Evolutionary conservation across 2,113 vertebrate species (phyloP).

Genomic region (Gopherus evgoodei): DNA sequence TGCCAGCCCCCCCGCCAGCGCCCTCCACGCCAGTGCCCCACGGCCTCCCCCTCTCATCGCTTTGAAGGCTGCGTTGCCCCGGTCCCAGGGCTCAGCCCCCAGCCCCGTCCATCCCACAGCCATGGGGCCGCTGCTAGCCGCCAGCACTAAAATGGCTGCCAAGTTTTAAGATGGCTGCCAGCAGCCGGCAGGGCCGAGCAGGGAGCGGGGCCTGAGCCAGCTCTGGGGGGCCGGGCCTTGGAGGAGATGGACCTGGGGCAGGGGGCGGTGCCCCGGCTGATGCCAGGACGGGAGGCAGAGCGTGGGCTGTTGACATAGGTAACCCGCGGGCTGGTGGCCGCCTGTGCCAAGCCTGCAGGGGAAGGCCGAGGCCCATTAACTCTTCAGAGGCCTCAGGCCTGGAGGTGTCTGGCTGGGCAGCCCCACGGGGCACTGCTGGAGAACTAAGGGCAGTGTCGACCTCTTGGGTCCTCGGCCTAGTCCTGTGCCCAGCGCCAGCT

Average conservation of each 20-base stretch:
- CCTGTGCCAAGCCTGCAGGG: background rate
- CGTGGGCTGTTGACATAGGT: background rate
- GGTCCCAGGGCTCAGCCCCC: background rate
- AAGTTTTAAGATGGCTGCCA: slow-evolving; percentile 96
- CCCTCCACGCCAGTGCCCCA: too few relatives aligned
- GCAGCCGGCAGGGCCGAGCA: slow-evolving; percentile 59
- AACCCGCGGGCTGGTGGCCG: background rate
- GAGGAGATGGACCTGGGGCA: background rate
- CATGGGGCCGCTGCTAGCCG: slow-evolving; percentile 78
- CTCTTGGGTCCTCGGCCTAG: background rate
- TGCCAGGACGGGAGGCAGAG: background rate
- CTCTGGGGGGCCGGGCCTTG: background rate
- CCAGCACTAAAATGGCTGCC: slow-evolving; percentile 96
- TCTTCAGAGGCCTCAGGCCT: background rate
- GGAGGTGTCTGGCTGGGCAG: too few relatives aligned
- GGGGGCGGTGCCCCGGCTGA: background rate
- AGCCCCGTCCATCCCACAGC: slow-evolving; percentile 31
- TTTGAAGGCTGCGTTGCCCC: background rate
- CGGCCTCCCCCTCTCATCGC: too few relatives aligned
- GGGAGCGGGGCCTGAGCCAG: background rate
- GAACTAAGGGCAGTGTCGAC: background rate
- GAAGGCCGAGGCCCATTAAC: background rate
- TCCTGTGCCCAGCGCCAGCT: too few relatives aligned
- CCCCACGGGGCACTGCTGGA: too few relatives aligned
- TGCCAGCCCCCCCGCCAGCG: too few relatives aligned